Conservation (phyloP, 2,797 vertebrate genomes). For the Chromobotia macracanthus region DNA sequence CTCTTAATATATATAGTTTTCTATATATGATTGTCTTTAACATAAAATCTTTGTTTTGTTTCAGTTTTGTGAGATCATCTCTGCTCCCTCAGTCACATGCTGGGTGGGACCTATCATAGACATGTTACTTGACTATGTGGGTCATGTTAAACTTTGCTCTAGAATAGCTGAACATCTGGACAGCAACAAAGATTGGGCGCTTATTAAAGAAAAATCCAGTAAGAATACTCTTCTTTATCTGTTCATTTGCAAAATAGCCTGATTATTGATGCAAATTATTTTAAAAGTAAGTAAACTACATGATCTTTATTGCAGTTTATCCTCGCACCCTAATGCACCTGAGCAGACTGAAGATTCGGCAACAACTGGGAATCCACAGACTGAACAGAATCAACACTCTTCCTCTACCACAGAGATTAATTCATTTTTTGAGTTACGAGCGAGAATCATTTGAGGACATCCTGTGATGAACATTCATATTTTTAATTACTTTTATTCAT, state of each 20-base stretch:
- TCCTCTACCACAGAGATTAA: conserved; percentile 81
- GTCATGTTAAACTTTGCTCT: conserved; percentile 85
- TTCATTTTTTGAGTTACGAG: conserved; percentile 75
- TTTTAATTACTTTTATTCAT: background rate
- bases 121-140: conserved; percentile 86
- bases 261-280: background rate
- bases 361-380: conserved; percentile 74
- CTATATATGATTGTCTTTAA: background rate
- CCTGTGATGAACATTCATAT: background rate
- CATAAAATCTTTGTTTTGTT: conserved; percentile 27
- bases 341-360: conserved; percentile 83
- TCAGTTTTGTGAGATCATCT: conserved; percentile 91
- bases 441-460: conserved; percentile 23
- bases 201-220: conserved; percentile 87
- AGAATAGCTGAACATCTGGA: conserved; percentile 84
- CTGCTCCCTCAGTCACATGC: conserved; percentile 70
- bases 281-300: background rate
- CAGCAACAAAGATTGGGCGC: conserved; percentile 80
- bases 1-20: too few species aligned
- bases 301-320: conserved; percentile 70
- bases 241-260: background rate
- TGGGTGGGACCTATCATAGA: conserved; percentile 85
- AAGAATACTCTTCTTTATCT: conserved; percentile 46
- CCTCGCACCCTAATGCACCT: conserved; percentile 85
- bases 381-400: conserved; percentile 76